These are phyloP conservation scores for Microcaecilia unicolor DNA, from an alignment of 2,797 vertebrate genomes.

Conservation along the genomic window DNA sequence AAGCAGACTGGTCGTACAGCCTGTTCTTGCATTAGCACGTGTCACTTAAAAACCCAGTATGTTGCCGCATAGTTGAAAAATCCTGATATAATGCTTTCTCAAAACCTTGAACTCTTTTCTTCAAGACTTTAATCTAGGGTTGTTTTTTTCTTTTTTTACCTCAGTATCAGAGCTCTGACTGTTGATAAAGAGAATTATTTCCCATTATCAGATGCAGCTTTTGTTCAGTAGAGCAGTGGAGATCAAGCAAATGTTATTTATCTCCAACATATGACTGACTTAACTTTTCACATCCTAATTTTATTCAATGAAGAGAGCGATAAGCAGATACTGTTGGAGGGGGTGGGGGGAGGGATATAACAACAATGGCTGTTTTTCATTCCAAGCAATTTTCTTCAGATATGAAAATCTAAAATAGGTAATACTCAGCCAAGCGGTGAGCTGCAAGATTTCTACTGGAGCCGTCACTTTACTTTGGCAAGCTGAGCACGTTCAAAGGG, in stretches of 20 bases:
- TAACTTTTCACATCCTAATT: conserved; percentile 26
- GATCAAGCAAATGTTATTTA: conserved; percentile 56
- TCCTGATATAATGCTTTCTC: conserved; percentile 9
- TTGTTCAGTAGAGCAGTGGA: conserved; percentile 44
- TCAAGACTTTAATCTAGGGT: conserved; percentile 50
- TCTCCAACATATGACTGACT: conserved; percentile 39
- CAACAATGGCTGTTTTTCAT: too few species aligned
- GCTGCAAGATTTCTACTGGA: too few species aligned
- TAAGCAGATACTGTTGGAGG: background rate
- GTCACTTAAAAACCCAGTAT: background rate
- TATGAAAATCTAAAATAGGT: too few species aligned
- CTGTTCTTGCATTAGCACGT: background rate
- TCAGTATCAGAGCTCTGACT: conserved; percentile 39
- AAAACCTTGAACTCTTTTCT: conserved; percentile 21
- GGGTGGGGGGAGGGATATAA: too few species aligned
- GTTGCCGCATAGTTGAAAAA: background rate
- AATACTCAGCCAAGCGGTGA: too few species aligned
- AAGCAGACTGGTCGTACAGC: too few species aligned
- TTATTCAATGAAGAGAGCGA: conserved; percentile 37
- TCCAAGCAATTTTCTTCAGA: too few species aligned
- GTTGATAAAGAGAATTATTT: conserved; percentile 61
- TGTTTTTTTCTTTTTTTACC: conserved; percentile 45
- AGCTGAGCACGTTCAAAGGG: too few species aligned
- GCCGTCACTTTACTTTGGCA: too few species aligned
- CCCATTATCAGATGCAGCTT: conserved; percentile 53